These are phyloP conservation scores for Gymnodraco acuticeps DNA, from an alignment of 2,797 vertebrate species.

Conservation along the genomic window DNA sequence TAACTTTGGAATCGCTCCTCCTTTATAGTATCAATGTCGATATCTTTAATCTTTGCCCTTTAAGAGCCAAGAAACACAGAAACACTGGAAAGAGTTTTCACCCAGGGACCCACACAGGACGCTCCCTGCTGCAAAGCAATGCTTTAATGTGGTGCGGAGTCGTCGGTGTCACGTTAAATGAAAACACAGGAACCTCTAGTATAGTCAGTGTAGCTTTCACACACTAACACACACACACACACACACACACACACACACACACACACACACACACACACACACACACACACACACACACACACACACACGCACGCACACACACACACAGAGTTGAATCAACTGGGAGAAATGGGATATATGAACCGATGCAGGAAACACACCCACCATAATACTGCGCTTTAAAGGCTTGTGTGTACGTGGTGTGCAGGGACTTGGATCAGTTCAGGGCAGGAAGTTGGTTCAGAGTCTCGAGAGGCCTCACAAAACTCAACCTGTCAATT, in stretches of 20 bases:
- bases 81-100: constrained; percentile 58
- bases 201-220: constrained; percentile 19
- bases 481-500: constrained; percentile 18
- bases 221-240: neutral
- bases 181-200: constrained; percentile 61
- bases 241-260: neutral
- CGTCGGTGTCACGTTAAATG: constrained; percentile 60
- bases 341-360: neutral
- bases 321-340: constrained; percentile 4
- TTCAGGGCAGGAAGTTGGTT: constrained; percentile 49
- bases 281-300: neutral
- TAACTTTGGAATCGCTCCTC: neutral
- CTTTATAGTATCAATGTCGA: constrained; percentile 6
- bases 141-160: constrained; percentile 68
- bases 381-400: constrained; percentile 5
- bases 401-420: neutral
- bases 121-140: constrained; percentile 52
- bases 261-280: neutral
- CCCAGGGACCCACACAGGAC: constrained; percentile 51
- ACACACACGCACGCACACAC: neutral
- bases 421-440: constrained; percentile 41
- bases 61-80: constrained; percentile 45
- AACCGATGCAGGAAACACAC: constrained; percentile 26
- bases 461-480: constrained; percentile 35
- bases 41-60: constrained; percentile 41